Conservation (phyloP, 2,113 vertebrate genomes). For the Malurus alboscapulatus region DNA sequence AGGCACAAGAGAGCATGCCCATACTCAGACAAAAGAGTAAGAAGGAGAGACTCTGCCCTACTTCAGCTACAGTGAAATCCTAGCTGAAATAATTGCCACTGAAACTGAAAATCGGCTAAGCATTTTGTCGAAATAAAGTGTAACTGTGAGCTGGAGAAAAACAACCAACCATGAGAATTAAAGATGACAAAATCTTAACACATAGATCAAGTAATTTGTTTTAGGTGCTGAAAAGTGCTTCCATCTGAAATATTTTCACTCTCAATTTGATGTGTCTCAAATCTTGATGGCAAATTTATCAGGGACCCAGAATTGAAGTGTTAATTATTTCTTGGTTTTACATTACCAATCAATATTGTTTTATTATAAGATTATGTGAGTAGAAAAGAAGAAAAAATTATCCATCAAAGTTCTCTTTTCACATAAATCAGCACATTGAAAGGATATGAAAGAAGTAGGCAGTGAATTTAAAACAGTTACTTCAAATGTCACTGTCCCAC, state of each 20-base stretch:
- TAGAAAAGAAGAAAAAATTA: slow-evolving; percentile 35
- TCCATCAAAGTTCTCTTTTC: slow-evolving; percentile 10
- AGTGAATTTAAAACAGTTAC: neutral
- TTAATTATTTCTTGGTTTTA: slow-evolving; percentile 42
- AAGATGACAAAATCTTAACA: slow-evolving; percentile 30
- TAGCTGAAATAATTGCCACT: slow-evolving; percentile 60
- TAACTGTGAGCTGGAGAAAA: slow-evolving; percentile 40
- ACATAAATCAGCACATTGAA: slow-evolving; percentile 13
- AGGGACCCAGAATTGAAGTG: slow-evolving; percentile 3
- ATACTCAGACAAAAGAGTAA: neutral
- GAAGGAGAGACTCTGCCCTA: neutral
- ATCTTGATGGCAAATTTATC: slow-evolving; percentile 44
- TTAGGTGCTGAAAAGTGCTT: slow-evolving; percentile 38
- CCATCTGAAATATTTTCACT: neutral
- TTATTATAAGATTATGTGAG: neutral
- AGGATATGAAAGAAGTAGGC: neutral
- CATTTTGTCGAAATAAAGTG: slow-evolving; percentile 42
- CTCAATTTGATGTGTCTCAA: neutral
- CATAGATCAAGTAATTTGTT: slow-evolving; percentile 35
- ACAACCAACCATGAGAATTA: slow-evolving; percentile 8
- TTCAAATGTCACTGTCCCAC: neutral
- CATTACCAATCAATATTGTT: neutral
- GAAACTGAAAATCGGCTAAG: slow-evolving; percentile 44
- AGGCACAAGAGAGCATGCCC: rapidly evolving
- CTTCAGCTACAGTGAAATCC: slow-evolving; percentile 48